Percentiles rank a stretch among this genome's conserved stretches.
These are phyloP conservation scores for Apus apus DNA, from an alignment of 2,113 vertebrate species.

Conservation along the genomic window DNA sequence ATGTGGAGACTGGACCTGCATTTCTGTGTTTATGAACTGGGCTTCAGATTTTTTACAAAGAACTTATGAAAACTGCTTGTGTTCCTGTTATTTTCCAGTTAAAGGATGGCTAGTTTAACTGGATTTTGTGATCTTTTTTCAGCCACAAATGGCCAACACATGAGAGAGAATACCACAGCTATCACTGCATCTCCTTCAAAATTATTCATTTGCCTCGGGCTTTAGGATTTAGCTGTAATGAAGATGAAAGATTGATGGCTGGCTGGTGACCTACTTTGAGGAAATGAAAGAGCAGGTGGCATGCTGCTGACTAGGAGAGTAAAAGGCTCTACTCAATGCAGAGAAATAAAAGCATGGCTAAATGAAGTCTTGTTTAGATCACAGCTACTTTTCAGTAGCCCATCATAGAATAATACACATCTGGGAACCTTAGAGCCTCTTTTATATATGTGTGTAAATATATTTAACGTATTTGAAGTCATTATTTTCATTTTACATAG, in stretches of 20 bases:
- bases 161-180: conserved; percentile 25
- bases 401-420: not conserved
- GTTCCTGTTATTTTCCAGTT: not conserved
- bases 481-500: not conserved
- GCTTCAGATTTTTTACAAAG: not conserved
- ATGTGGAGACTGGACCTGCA: not conserved
- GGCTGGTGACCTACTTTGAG: conserved; percentile 76
- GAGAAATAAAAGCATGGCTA: conserved; percentile 34
- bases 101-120: conserved; percentile 3
- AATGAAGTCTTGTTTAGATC: conserved; percentile 43
- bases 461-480: conserved; percentile 13
- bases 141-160: conserved; percentile 43
- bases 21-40: not conserved
- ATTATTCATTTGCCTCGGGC: conserved; percentile 68
- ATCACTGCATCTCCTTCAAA: conserved; percentile 63
- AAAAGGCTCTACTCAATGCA: conserved; percentile 31
- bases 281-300: conserved; percentile 74
- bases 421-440: not conserved
- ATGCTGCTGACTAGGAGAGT: conserved; percentile 61
- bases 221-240: conserved; percentile 71
- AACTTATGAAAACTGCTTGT: not conserved
- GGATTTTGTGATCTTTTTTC: conserved; percentile 13
- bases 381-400: conserved; percentile 11
- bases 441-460: not conserved
- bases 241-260: conserved; percentile 76